Evolutionary conservation across 1,140 invertebrate species (phyloP), one percentile per base, ranked within the genome.

Genomic region (Drosophila lacteicornis): DNA sequence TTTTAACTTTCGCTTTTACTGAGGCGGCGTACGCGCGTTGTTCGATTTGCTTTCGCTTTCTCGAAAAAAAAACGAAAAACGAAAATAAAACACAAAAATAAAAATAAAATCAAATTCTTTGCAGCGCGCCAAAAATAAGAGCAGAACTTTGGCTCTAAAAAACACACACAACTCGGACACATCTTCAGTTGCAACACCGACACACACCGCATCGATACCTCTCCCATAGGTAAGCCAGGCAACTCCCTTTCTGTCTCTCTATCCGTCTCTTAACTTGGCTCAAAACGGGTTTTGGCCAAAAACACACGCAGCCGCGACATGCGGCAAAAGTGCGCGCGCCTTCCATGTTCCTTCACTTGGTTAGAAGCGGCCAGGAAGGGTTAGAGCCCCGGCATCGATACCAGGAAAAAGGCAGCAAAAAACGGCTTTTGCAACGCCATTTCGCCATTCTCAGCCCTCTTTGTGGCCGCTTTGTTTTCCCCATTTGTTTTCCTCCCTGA

Each of bases 251-350:
- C 62, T 63, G 58, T 25, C 36, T n/a, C 45, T 15, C 2, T 17
- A 9, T 4, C 42, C 3, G 27, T 19, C 43, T 60, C 75, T 59
- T 51, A 61, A 67, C 51, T 43, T 43, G 84, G 76, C 80, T 74
- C 67, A 71, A 90, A 88, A 88, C 84, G 50, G 69, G 84, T 84
- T 86, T 82, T 88, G 84, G 67, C 83, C 86, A 86, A 86, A 77
- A 84, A 51, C 76, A 49, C 51, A 80, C 38, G 55, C 60, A 53
- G 59, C 74, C 53, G 55, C 57, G 51, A 69, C 75, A 73, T 74
- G 79, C 65, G 79, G 71, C 12, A 68, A 45, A 73, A 75, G 73
- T 67, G 38, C 51, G 53, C 56, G 60, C 55, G 63, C 63, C 67
- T 70, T 62, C 65, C 38, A 68, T 59, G 75, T 86, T 86, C 75